Conservation (phyloP, 2,797 vertebrate genomes). For the Acanthurus tractus region DNA sequence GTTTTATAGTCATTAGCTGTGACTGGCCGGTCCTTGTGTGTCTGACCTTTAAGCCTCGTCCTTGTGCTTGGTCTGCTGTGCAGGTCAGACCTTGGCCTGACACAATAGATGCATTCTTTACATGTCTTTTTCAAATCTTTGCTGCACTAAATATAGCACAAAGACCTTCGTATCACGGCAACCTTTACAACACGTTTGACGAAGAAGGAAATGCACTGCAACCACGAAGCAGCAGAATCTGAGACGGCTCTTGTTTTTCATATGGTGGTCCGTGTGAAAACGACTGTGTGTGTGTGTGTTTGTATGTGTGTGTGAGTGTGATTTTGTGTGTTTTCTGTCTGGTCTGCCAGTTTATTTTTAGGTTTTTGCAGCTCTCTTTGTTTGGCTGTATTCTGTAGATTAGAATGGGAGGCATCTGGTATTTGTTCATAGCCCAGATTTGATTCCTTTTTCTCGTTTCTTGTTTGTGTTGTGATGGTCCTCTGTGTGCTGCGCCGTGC, state of each 20-base stretch:
- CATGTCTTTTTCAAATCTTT: neutral
- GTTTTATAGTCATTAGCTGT: conserved; percentile 17
- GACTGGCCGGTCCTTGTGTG: conserved; percentile 13
- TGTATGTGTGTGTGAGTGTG: neutral
- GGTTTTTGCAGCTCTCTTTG: conserved; percentile 39
- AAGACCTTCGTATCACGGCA: conserved; percentile 56
- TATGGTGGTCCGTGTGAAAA: neutral
- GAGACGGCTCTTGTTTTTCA: conserved; percentile 36
- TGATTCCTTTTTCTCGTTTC: conserved; percentile 1
- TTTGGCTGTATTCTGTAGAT: conserved; percentile 41
- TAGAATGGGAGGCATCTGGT: conserved; percentile 52
- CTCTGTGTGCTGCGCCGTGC: conserved; percentile 4
- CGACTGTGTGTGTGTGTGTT: neutral
- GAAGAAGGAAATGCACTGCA: conserved; percentile 36
- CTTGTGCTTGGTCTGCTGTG: conserved; percentile 35
- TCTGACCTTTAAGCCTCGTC: conserved; percentile 40
- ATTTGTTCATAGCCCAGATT: conserved; percentile 56
- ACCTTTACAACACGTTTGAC: conserved; percentile 40
- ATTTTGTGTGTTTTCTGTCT: conserved; percentile 27
- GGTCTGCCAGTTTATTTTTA: conserved; percentile 37
- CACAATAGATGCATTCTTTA: conserved; percentile 17
- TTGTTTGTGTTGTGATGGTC: conserved; percentile 6
- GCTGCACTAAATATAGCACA: conserved; percentile 41
- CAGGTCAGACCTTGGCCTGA: conserved; percentile 17
- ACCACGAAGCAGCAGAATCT: conserved; percentile 10